These are phyloP conservation scores for Crocuta crocuta DNA, from an alignment of 2,113 vertebrate genomes.

Conservation along the genomic window DNA sequence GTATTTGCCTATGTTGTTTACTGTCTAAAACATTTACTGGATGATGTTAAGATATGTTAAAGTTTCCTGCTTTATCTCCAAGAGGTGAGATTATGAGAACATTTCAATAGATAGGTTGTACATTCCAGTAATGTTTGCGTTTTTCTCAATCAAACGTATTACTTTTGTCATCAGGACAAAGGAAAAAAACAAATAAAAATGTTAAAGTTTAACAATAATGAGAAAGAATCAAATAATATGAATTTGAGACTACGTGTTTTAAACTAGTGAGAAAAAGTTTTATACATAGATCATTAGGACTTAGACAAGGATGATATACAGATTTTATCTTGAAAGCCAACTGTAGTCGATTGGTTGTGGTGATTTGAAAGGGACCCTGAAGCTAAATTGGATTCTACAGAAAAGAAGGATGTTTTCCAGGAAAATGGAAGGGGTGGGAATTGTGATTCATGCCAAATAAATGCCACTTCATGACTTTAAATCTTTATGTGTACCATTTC, in stretches of 20 bases:
- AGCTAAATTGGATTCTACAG: not conserved
- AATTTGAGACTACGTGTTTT: not conserved
- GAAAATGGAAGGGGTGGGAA: not conserved
- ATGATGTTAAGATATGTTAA: not conserved
- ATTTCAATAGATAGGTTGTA: not conserved
- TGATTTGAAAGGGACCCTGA: not conserved
- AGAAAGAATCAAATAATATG: slow-evolving; percentile 38
- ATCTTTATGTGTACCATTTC: not conserved
- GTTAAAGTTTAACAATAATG: not conserved
- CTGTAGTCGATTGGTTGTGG: not conserved
- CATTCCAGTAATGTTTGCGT: not conserved
- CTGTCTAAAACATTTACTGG: not conserved
- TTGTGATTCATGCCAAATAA: not conserved
- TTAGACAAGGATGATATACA: not conserved
- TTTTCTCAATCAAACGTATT: not conserved
- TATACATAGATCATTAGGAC: not conserved
- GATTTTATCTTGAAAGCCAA: not conserved
- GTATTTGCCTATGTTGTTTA: not conserved
- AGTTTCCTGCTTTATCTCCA: not conserved
- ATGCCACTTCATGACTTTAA: not conserved
- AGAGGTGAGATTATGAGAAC: not conserved
- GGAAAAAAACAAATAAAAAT: slow-evolving; percentile 23
- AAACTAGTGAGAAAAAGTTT: not conserved
- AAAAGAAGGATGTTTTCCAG: not conserved
- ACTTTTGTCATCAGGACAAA: not conserved